Percentiles rank a stretch among this genome's conserved stretches.
Conservation (phyloP, 2,888 invertebrate genomes). For the Torymus tubicola region DNA sequence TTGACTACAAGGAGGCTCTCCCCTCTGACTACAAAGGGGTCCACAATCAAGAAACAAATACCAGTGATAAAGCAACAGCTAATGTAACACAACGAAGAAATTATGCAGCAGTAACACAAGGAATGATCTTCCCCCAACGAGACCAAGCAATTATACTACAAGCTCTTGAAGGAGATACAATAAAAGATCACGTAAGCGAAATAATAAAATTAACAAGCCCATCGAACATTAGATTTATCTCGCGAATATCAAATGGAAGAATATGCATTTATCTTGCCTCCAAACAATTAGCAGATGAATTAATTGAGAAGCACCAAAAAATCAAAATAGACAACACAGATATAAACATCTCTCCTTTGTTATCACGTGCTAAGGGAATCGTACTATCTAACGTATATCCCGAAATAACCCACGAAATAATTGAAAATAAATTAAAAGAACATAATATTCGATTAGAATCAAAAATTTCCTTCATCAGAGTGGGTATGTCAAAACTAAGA, state of each 20-base stretch:
- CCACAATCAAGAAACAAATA: too few species aligned
- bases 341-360: background rate
- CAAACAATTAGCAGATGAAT: background rate
- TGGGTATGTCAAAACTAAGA: too few species aligned
- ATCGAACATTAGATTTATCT: slow-evolving; percentile 16
- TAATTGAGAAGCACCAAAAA: background rate
- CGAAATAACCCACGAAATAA: too few species aligned
- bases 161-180: slow-evolving; percentile 24
- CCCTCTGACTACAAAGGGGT: too few species aligned
- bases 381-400: background rate
- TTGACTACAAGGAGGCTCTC: too few species aligned
- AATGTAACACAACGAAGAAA: too few species aligned
- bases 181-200: slow-evolving; percentile 31
- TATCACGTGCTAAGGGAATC: background rate
- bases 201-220: background rate
- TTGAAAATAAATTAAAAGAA: too few species aligned
- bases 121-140: background rate
- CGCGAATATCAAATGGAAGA: background rate
- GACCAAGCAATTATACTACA: slow-evolving; percentile 48
- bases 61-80: too few species aligned
- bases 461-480: too few species aligned
- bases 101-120: background rate
- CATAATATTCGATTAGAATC: too few species aligned
- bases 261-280: background rate
- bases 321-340: background rate